Conservation (phyloP, 2,888 invertebrate genomes). For the Tachina fera region DNA sequence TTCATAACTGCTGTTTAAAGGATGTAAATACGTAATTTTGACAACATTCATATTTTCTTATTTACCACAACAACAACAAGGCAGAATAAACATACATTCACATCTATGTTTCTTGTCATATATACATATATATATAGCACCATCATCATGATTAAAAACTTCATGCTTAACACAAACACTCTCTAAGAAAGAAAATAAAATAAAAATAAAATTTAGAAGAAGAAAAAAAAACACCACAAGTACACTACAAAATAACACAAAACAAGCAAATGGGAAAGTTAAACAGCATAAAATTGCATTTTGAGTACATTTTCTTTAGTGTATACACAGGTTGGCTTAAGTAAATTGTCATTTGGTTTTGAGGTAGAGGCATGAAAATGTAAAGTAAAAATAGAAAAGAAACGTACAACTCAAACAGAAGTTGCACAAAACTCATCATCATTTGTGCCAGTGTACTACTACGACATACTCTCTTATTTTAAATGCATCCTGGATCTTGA, state of each 20-base stretch:
- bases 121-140: too few relatives aligned
- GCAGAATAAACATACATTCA: neutral
- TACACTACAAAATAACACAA: conserved; percentile 46
- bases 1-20: neutral
- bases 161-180: conserved; percentile 43
- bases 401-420: conserved; percentile 60
- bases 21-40: neutral
- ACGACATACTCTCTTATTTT: conserved; percentile 24
- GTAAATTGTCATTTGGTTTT: conserved; percentile 70
- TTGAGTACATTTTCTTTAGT: conserved; percentile 58
- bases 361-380: conserved; percentile 35
- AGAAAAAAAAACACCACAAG: conserved; percentile 10
- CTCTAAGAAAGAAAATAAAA: neutral
- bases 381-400: conserved; percentile 15
- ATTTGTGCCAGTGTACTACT: conserved; percentile 10
- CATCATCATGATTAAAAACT: conserved; percentile 69
- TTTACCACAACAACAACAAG: neutral
- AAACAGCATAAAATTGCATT: conserved; percentile 74
- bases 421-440: conserved; percentile 49
- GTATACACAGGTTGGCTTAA: conserved; percentile 69
- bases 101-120: conserved; percentile 52
- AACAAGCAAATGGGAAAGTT: conserved; percentile 70
- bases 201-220: too few relatives aligned
- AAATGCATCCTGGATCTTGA: conserved; percentile 53
- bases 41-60: conserved; percentile 9